Conservation (phyloP, 2,797 vertebrate genomes). For the Hipposideros larvatus region DNA sequence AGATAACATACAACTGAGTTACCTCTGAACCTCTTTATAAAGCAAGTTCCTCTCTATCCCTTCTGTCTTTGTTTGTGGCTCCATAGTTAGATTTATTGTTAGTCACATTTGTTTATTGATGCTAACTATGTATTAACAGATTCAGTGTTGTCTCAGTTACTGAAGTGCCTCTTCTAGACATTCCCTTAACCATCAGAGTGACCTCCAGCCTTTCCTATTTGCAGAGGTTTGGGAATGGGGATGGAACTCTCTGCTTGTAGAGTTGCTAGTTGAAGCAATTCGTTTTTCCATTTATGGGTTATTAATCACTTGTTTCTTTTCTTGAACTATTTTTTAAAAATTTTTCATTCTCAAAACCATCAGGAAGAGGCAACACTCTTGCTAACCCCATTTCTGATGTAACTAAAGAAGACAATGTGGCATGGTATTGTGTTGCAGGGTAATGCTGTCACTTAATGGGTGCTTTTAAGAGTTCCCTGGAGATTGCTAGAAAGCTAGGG, state of each 20-base stretch:
- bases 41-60: background rate
- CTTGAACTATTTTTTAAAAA: background rate
- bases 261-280: background rate
- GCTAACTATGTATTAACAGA: background rate
- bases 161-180: background rate
- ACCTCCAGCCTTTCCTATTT: background rate
- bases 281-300: conserved; percentile 14
- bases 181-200: background rate
- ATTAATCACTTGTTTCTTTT: conserved; percentile 13
- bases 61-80: background rate
- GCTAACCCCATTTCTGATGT: conserved; percentile 14
- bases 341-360: conserved; percentile 55
- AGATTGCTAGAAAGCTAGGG: conserved; percentile 44
- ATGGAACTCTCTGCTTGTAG: background rate
- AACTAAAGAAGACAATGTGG: background rate
- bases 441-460: conserved; percentile 45
- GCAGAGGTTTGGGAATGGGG: background rate
- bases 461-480: conserved; percentile 48
- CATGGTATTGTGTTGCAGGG: background rate
- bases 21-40: background rate
- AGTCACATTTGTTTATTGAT: background rate
- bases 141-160: background rate
- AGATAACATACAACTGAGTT: background rate
- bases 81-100: background rate
- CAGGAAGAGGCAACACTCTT: background rate